These are phyloP conservation scores for Mareca strepera DNA, from an alignment of 2,797 vertebrate genomes.

Conservation along the genomic window DNA sequence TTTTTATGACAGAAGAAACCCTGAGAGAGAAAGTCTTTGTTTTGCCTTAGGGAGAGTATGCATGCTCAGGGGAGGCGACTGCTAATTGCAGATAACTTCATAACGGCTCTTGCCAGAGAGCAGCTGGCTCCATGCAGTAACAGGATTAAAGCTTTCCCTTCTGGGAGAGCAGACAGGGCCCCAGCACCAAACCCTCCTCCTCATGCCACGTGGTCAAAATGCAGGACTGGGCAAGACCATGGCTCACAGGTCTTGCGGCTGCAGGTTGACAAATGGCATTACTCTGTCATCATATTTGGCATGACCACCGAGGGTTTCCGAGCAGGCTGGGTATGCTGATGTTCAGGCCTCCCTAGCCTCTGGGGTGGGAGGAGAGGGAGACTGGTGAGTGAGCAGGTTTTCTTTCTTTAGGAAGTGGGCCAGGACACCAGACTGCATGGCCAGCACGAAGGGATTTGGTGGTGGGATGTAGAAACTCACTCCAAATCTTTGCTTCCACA, in stretches of 20 bases:
- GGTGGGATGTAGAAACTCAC: background rate
- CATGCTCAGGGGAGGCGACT: background rate
- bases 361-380: background rate
- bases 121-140: background rate
- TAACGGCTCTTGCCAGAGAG: conserved; percentile 29
- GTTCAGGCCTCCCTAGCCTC: background rate
- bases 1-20: conserved; percentile 2
- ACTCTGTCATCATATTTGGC: background rate
- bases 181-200: background rate
- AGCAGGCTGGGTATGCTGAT: background rate
- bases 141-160: conserved; percentile 20
- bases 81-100: conserved; percentile 39
- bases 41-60: background rate
- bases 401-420: background rate
- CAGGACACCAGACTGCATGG: background rate
- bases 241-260: background rate
- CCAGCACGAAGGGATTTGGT: background rate
- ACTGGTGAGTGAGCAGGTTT: background rate
- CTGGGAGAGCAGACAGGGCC: conserved; percentile 1
- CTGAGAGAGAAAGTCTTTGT: background rate
- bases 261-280: background rate
- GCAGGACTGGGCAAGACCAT: accelerated
- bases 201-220: background rate
- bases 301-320: background rate
- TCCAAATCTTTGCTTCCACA: background rate